Evolutionary conservation across 2,888 invertebrate species (phyloP).

Genomic region (Listrodromus nycthemerus): DNA sequence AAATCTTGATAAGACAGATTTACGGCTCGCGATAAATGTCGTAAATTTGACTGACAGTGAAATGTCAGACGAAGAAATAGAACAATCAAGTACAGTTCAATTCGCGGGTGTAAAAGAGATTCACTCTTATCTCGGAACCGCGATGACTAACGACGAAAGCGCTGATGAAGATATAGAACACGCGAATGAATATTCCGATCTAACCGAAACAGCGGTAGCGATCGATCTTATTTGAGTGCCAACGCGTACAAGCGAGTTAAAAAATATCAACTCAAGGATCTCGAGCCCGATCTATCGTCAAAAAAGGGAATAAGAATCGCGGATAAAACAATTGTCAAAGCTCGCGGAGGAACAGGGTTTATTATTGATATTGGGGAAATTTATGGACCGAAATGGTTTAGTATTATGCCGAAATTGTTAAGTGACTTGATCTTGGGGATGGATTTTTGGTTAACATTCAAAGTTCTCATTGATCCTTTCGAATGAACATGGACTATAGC

Average conservation of each 20-base stretch:
- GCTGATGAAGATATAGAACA: too few species aligned
- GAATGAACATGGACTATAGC: constrained; percentile 36
- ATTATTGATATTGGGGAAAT: constrained; percentile 40
- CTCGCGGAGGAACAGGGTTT: constrained; percentile 30
- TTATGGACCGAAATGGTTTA: too few species aligned
- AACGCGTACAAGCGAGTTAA: constrained; percentile 28
- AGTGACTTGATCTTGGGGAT: constrained; percentile 40
- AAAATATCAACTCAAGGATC: not conserved
- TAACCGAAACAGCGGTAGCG: constrained; percentile 41
- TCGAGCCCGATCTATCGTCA: constrained; percentile 15
- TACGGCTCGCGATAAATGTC: too few species aligned
- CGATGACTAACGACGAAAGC: too few species aligned
- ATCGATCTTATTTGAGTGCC: constrained; percentile 29
- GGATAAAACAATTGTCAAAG: constrained; percentile 18
- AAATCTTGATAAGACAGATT: too few species aligned
- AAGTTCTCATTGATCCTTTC: constrained; percentile 40
- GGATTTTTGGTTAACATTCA: constrained; percentile 57
- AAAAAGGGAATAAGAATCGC: constrained; percentile 16
- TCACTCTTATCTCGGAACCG: too few species aligned
- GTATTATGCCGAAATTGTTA: constrained; percentile 23
- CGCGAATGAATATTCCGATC: too few species aligned
- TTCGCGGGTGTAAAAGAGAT: too few species aligned
- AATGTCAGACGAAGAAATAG: too few species aligned
- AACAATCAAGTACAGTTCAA: too few species aligned
- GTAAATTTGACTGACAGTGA: too few species aligned